Conservation (phyloP, 2,888 invertebrate genomes). For the Mesorhabditis spiculigera region DNA sequence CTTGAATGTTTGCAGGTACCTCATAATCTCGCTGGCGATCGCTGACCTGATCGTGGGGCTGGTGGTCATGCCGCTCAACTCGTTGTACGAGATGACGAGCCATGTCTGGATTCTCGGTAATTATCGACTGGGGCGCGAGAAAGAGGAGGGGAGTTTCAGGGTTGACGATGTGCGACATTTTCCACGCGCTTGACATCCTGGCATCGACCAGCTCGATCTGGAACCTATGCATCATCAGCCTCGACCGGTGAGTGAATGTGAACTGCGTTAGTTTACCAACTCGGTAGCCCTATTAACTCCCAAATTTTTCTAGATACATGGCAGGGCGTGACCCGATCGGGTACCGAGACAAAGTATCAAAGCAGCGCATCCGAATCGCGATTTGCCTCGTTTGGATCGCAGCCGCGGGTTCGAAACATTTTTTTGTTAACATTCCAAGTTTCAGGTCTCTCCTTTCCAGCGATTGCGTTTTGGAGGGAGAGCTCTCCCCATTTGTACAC, state of each 20-base stretch:
- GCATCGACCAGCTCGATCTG: conserved; percentile 95
- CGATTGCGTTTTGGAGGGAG: conserved; percentile 71
- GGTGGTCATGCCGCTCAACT: conserved; percentile 88
- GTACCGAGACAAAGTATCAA: conserved; percentile 90
- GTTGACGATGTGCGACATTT: conserved; percentile 91
- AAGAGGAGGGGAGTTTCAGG: conserved; percentile 64
- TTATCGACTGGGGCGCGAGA: background rate
- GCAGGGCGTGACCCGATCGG: conserved; percentile 97
- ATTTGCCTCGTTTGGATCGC: conserved; percentile 94
- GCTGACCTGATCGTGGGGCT: conserved; percentile 93
- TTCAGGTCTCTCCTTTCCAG: conserved; percentile 88
- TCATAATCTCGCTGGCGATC: conserved; percentile 90
- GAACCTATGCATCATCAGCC: conserved; percentile 82
- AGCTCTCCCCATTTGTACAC: conserved; percentile 61
- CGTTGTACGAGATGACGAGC: conserved; percentile 54
- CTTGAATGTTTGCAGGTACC: conserved; percentile 67
- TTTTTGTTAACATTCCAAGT: no score
- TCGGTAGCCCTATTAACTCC: conserved; percentile 68
- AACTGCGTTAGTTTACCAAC: background rate
- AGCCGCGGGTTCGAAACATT: conserved; percentile 67
- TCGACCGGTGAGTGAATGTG: conserved; percentile 58
- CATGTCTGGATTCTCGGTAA: conserved; percentile 53
- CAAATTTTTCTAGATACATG: conserved; percentile 81
- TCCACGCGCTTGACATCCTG: conserved; percentile 92
- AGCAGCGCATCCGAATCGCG: conserved; percentile 77